Evolutionary conservation across 2,797 vertebrate species (phyloP), one percentile per base, ranked within the genome.

Genomic region (Ceryle rudis): DNA sequence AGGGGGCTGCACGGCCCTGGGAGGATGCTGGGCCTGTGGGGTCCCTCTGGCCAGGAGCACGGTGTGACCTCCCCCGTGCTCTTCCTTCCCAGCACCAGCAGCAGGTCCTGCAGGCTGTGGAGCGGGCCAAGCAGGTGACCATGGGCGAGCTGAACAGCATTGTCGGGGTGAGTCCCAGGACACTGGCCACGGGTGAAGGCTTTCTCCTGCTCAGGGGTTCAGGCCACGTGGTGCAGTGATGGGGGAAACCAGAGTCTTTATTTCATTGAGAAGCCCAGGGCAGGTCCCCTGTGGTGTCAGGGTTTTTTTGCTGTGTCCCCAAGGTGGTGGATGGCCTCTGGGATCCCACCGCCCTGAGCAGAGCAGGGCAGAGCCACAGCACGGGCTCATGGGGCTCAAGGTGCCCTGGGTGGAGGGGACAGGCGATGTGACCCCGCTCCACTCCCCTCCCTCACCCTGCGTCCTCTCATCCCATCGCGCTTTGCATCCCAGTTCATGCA

Each of bases 121-220:
- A 99, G 14, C 89, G 98, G 12, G 98, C 98, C 95, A 99, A 99
- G 97, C 98, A 99, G 92, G 98, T 99, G 87, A 99, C 98, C 4
- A 97, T 99, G 94, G 98, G 98, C 1, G 98, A 99, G 39, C 98
- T 99, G 77, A 99, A 98, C 95, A 98, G 97, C 91, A 98, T 99
- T 47, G 98, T 99, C 0, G 99, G 99, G 98, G 99, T 99, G 98
- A 99, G 99, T 95, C 2, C 1, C 2, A 2, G 29, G 9, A 39
- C 65, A 33, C 62, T 0, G 5, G 46, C 54, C 12, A 3, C 0
- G 6, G 35, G 18, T 4, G 2, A 16, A 35, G 42, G 11, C 8
- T n/a, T 47, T 29, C 18, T 20, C 15, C 74, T 18, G 13, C 39
- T 42, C 2, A 1, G 31, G n/a, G 21, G 0, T 19, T 70, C 2